Conservation (phyloP, 2,113 vertebrate species). For the Ameiurus melas region DNA sequence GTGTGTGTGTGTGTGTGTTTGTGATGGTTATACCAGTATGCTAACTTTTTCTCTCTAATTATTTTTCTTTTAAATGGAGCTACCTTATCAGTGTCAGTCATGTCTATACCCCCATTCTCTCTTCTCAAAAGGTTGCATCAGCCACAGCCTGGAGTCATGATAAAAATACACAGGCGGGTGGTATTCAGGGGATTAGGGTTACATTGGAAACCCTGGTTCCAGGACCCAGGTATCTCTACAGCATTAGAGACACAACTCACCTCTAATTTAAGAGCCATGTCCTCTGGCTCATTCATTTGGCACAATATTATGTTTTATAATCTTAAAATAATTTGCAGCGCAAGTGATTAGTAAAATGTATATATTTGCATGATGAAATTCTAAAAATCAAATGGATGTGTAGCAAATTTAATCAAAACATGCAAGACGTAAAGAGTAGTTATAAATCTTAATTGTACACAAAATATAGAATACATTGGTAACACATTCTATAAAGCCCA, state of each 20-base stretch:
- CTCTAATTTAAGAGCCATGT: conserved; percentile 18
- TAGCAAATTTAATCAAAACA: not conserved
- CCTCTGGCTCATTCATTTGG: not conserved
- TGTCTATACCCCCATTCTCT: conserved; percentile 28
- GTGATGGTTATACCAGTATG: no score
- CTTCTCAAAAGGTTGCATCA: conserved; percentile 49
- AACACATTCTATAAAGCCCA: no score
- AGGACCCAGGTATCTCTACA: conserved; percentile 41
- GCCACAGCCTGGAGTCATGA: conserved; percentile 42
- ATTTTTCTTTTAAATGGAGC: no score
- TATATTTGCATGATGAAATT: not conserved
- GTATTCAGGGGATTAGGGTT: conserved; percentile 52
- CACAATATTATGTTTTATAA: not conserved
- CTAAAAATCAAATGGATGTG: not conserved
- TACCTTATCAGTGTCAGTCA: not conserved
- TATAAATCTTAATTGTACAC: not conserved
- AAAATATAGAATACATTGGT: not conserved
- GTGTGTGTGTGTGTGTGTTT: no score
- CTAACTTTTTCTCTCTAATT: no score
- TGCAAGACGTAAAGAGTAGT: not conserved
- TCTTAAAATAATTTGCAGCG: not conserved
- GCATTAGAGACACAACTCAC: conserved; percentile 11
- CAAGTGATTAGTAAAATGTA: not conserved
- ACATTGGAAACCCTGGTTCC: conserved; percentile 45
- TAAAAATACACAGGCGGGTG: conserved; percentile 56